phyloP scores from a whole-genome alignment of 1,140 invertebrate species.

The Druon quercuslanigerum region DNA sequence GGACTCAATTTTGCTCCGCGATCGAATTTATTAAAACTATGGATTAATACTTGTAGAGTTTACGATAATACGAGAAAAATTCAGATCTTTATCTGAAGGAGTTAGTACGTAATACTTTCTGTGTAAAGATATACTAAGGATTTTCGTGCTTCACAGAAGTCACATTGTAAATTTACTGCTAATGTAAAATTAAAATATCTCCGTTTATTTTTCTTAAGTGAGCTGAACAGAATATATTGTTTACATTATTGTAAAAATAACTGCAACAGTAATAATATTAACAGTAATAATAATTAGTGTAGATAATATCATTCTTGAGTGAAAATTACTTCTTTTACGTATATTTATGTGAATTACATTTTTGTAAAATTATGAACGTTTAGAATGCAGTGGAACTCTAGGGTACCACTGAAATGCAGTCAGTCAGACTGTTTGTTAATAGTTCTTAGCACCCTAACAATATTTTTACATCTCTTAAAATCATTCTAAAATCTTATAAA shows the following conservation, averaged over 20 bases:
- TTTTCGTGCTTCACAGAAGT: neutral
- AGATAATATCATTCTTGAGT: too few species aligned
- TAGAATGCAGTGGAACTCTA: too few species aligned
- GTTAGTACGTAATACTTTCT: neutral
- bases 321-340: too few species aligned
- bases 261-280: slow-evolving; percentile 2
- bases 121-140: slow-evolving; percentile 7
- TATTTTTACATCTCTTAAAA: too few species aligned
- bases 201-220: slow-evolving; percentile 8
- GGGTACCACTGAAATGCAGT: too few species aligned
- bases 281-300: too few species aligned
- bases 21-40: slow-evolving; percentile 99
- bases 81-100: slow-evolving; percentile 10
- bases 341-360: too few species aligned
- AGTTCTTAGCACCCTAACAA: too few species aligned
- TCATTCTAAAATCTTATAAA: too few species aligned
- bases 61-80: neutral
- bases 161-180: slow-evolving; percentile 7
- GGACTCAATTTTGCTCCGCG: slow-evolving; percentile 97
- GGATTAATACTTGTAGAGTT: slow-evolving; percentile 80
- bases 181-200: slow-evolving; percentile 23
- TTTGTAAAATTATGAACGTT: too few species aligned
- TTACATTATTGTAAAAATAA: slow-evolving; percentile 22
- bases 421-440: too few species aligned
- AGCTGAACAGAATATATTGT: neutral